Conservation (phyloP, 1,140 invertebrate species). For the Lepidurus apus region DNA sequence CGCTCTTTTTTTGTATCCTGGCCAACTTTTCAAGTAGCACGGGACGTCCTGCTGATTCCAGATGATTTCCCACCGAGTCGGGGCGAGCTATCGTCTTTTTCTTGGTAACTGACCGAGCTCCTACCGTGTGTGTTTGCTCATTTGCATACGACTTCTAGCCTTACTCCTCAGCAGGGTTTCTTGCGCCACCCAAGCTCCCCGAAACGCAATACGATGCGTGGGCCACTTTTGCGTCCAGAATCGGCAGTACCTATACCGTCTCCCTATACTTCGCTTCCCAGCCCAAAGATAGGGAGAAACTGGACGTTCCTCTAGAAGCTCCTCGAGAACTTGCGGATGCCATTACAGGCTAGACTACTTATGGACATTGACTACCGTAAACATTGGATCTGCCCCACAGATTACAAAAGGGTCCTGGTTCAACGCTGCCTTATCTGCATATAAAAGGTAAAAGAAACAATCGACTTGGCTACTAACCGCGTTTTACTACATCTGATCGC, state of each 20-base stretch:
- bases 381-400: neutral
- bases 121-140: constrained; percentile 18
- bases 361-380: constrained; percentile 21
- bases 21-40: neutral
- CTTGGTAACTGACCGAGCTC: constrained; percentile 8
- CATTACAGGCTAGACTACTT: neutral
- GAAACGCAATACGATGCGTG: neutral
- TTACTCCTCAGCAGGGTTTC: constrained; percentile 21
- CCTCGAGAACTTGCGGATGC: neutral
- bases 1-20: neutral
- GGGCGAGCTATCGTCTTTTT: constrained; percentile 4
- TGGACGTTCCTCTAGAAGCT: neutral
- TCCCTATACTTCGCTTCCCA: neutral
- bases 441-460: constrained; percentile 4
- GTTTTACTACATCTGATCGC: neutral
- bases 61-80: constrained; percentile 12
- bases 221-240: neutral
- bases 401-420: neutral
- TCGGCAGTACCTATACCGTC: neutral
- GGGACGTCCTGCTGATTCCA: constrained; percentile 17
- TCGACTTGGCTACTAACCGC: neutral
- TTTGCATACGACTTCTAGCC: constrained; percentile 21
- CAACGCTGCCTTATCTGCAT: neutral
- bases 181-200: constrained; percentile 7
- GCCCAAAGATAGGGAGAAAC: neutral